These are phyloP conservation scores for Seriola quinqueradiata DNA, from an alignment of 2,113 vertebrate genomes.

Conservation along the genomic window DNA sequence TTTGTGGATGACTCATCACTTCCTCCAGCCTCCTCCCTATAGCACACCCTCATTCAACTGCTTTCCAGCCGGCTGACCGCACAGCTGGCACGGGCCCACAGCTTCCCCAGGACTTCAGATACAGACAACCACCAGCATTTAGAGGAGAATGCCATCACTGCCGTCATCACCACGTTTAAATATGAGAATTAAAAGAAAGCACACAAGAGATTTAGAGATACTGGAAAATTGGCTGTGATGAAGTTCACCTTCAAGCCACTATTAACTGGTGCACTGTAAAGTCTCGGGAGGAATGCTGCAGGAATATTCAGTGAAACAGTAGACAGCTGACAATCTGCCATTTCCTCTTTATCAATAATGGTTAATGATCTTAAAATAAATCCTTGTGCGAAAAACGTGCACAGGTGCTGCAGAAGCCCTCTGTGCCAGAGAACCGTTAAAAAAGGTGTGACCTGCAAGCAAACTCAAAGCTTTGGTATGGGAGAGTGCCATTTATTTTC, in stretches of 20 bases:
- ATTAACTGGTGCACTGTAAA: background rate
- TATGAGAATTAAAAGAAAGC: background rate
- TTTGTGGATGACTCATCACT: slow-evolving; percentile 82
- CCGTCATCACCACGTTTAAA: background rate
- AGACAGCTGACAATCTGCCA: background rate
- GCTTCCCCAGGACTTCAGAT: slow-evolving; percentile 32
- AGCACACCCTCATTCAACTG: slow-evolving; percentile 47
- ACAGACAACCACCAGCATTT: slow-evolving; percentile 11
- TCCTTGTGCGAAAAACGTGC: background rate
- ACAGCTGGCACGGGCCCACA: slow-evolving; percentile 60
- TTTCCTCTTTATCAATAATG: background rate
- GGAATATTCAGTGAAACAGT: background rate
- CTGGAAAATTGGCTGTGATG: background rate
- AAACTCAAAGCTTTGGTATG: slow-evolving; percentile 11
- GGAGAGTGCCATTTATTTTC: slow-evolving; percentile 25
- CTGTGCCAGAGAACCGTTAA: background rate
- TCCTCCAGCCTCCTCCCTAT: slow-evolving; percentile 62
- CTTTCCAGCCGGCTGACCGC: slow-evolving; percentile 62
- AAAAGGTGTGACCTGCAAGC: slow-evolving; percentile 27
- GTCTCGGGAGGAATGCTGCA: slow-evolving; percentile 3
- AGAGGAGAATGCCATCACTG: background rate
- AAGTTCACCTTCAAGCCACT: background rate
- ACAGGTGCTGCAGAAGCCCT: background rate
- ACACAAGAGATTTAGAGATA: background rate
- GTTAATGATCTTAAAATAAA: background rate